A percentile compares a stretch with the other conserved stretches of the same genome.
These are phyloP conservation scores for Trichoplax adhaerens DNA, from an alignment of 37 sponge, comb jelly and placozoan genomes.

Conservation along the genomic window DNA sequence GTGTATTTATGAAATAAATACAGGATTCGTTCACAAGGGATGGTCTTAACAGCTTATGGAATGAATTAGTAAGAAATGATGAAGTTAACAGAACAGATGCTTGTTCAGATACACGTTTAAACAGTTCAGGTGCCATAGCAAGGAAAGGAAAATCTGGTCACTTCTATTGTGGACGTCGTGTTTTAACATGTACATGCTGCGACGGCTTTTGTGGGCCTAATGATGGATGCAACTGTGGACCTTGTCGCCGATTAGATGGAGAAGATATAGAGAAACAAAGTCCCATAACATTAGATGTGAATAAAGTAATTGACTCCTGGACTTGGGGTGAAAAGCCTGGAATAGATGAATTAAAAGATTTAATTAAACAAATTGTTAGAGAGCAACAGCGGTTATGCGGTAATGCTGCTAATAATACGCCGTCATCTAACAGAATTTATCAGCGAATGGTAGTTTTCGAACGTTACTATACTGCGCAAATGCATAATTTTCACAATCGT, in stretches of 20 bases:
- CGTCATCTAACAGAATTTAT: slow-evolving; percentile 25
- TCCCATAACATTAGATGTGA: slow-evolving; percentile 12
- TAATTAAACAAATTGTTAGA: slow-evolving; percentile 23
- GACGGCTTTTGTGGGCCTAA: background rate
- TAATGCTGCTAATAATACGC: slow-evolving; percentile 24
- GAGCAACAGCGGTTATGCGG: slow-evolving; percentile 38
- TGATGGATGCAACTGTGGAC: background rate
- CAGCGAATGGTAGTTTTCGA: slow-evolving; percentile 46
- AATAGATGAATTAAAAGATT: slow-evolving; percentile 29
- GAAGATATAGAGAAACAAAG: slow-evolving; percentile 1
- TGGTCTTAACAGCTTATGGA: slow-evolving; percentile 37
- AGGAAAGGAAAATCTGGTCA: no score
- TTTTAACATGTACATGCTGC: no score
- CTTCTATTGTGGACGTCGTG: no score
- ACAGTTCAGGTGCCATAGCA: no score
- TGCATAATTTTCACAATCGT: no score
- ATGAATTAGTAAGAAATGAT: slow-evolving; percentile 42
- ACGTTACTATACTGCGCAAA: slow-evolving; percentile 30
- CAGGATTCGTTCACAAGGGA: slow-evolving; percentile 42
- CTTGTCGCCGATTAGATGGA: background rate
- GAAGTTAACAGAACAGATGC: slow-evolving; percentile 9
- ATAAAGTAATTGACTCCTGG: slow-evolving; percentile 43
- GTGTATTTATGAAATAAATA: no score
- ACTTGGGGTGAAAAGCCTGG: slow-evolving; percentile 66
- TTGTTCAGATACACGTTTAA: no score